Conservation (phyloP, 2,113 vertebrate species). For the Spea bombifrons region DNA sequence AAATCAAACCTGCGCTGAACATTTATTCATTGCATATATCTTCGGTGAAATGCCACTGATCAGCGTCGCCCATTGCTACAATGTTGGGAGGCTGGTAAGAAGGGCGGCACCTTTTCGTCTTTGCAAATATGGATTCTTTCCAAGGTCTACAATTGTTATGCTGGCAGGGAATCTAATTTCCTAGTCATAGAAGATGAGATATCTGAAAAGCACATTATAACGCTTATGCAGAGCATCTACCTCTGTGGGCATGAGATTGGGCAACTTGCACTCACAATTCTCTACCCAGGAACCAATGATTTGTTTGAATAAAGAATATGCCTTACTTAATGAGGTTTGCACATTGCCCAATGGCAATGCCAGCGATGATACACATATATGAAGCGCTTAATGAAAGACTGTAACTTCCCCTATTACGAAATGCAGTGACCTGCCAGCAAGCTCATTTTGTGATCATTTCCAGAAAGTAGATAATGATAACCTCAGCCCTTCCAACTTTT, state of each 20-base stretch:
- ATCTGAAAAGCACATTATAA: slow-evolving; percentile 32
- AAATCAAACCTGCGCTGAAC: slow-evolving; percentile 8
- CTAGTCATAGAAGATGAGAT: slow-evolving; percentile 36
- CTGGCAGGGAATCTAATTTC: slow-evolving; percentile 23
- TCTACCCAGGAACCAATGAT: background rate
- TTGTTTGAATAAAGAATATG: background rate
- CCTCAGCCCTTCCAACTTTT: too few species aligned
- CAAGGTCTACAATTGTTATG: slow-evolving; percentile 32
- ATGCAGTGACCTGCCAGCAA: too few species aligned
- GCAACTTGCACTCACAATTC: background rate
- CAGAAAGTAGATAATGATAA: too few species aligned
- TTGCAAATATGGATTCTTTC: slow-evolving; percentile 24
- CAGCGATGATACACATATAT: too few species aligned
- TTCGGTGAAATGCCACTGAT: slow-evolving; percentile 15
- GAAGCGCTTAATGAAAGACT: too few species aligned
- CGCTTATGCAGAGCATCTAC: background rate
- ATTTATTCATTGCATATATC: slow-evolving; percentile 12
- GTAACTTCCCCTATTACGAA: too few species aligned
- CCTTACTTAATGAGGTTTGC: too few species aligned
- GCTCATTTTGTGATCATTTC: too few species aligned
- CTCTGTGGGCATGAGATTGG: background rate
- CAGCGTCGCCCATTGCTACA: slow-evolving; percentile 29
- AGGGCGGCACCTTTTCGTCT: slow-evolving; percentile 31
- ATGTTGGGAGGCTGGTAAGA: slow-evolving; percentile 20
- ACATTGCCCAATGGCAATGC: too few species aligned